Evolutionary conservation across 2,113 vertebrate species (phyloP), one percentile per base, ranked within the genome.

Genomic region (Sander lucioperca): DNA sequence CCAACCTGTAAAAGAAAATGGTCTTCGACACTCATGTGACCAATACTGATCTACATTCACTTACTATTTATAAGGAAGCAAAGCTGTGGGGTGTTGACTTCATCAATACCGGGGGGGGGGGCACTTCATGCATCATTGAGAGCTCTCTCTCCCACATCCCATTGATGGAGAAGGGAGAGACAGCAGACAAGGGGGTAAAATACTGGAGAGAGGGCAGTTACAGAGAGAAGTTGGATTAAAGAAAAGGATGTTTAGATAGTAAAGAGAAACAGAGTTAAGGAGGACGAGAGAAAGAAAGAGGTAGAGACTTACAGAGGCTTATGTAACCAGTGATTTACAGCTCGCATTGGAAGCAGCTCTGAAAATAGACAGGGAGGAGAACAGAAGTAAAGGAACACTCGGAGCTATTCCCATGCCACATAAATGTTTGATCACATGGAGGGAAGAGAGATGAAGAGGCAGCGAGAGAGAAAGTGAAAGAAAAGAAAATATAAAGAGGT

Each of bases 361-460:
- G 91, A 92, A 95, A 95, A 95, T 94, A 95, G 94, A 94, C 90
- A 87, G 88, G 93, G 90, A 92, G 91, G 88, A 93, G 92, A 93
- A 89, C 86, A 93, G 91, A 92, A 92, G 89, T 88, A 89, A 88
- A 94, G 91, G 87, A 95, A 93, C 91, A 91, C 92, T 94, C 88
- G 59, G 80, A 93, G 94, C 90, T 89, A 89, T 93, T 95, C 94
- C 93, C 93, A 80, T 82, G 85, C 80, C 81, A 74, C 88, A 95
- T 95, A 83, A 93, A 94, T 95, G 93, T 95, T 95, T 95, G 93
- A 95, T 95, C 91, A 89, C 84, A 92, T 74, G 69, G 85, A 87
- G 91, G 78, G 82, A 85, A 91, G 84, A 82, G 79, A 90, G 86
- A 90, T 82, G 78, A 89, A 83, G 89, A 84, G 77, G 80, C 74